Base-by-base conservation (phyloP, 2,888 invertebrate species). In the Drosophila longiperda region DNA sequence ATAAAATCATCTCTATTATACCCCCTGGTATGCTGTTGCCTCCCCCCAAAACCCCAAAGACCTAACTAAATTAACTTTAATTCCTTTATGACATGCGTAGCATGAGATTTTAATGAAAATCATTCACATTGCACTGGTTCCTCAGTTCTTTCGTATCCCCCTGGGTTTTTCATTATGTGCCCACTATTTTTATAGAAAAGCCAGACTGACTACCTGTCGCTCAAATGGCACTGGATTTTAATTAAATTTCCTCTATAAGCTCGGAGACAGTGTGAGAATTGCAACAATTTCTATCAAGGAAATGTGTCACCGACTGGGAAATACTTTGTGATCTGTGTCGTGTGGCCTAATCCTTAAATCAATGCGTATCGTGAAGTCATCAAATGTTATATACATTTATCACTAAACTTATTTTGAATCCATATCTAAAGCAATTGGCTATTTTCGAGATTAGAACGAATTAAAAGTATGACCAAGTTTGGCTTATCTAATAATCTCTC, bases 41-140 rank as follows among this genome's bases (percentile, higher is more conserved):
- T 4, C 26, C 26, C 26, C 4, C 2, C 26, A 29, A 32, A 33
- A 9, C 7, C 2, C 1, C 1, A 17, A 15, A n/a, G 11, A 36
- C 60, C 52, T 61, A 63, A 49, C 61, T 29, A 53, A 73, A 70
- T 79, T 64, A 74, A 66, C 45, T 63, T 65, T 26, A 58, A 66
- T 64, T 78, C 74, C 78, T 68, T 68, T 75, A 76, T 75, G 81
- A 74, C 59, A 66, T 68, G 55, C 78, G 59, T 72, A 57, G 74
- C 78, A 78, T 83, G 81, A 68, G 79, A 80, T 85, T 84, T 88
- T 80, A 86, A 88, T 81, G 79, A 86, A 79, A 79, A 81, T 76
- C 63, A 71, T 55, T 71, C 67, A 72, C 78, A 26, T 67, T 57
- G 23, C 66, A 58, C 58, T 64, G 57, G 48, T 38, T 62, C 15